Evolutionary conservation across 2,888 invertebrate genomes (phyloP).

Genomic region (Dugesia japonica): DNA sequence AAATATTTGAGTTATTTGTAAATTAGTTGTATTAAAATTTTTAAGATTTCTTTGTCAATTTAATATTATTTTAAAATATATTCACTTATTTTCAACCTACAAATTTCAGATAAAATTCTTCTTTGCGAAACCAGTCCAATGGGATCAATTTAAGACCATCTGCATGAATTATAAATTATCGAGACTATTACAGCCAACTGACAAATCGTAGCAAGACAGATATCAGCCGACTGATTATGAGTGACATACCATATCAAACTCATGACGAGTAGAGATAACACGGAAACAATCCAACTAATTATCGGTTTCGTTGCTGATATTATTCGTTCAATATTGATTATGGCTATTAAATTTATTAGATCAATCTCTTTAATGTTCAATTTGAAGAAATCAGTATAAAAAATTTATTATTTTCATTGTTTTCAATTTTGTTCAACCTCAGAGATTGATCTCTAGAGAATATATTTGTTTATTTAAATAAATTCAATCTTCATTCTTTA

Average conservation of each 20-base stretch:
- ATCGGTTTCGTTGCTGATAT: conserved; percentile 20
- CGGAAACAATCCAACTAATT: conserved; percentile 13
- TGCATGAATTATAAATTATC: conserved; percentile 15
- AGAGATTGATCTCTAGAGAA: too few relatives aligned
- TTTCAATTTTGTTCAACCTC: too few relatives aligned
- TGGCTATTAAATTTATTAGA: conserved; percentile 20
- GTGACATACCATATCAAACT: not conserved
- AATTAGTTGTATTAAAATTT: too few relatives aligned
- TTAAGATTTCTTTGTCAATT: too few relatives aligned
- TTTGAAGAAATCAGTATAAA: too few relatives aligned
- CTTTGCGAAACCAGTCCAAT: not conserved
- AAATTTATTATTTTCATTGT: too few relatives aligned
- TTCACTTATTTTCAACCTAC: too few relatives aligned
- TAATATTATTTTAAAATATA: too few relatives aligned
- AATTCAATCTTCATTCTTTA: too few relatives aligned
- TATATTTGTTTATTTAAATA: too few relatives aligned
- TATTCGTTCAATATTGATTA: not conserved
- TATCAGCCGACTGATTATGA: conserved; percentile 6
- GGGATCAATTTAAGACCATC: conserved; percentile 11
- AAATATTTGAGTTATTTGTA: too few relatives aligned
- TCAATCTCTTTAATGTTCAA: not conserved
- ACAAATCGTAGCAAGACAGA: conserved; percentile 6
- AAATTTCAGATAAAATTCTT: not conserved
- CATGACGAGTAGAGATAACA: not conserved
- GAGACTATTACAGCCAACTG: not conserved